These are phyloP conservation scores for Pemphredon lugubris DNA, from an alignment of 2,888 invertebrate species.

Conservation along the genomic window DNA sequence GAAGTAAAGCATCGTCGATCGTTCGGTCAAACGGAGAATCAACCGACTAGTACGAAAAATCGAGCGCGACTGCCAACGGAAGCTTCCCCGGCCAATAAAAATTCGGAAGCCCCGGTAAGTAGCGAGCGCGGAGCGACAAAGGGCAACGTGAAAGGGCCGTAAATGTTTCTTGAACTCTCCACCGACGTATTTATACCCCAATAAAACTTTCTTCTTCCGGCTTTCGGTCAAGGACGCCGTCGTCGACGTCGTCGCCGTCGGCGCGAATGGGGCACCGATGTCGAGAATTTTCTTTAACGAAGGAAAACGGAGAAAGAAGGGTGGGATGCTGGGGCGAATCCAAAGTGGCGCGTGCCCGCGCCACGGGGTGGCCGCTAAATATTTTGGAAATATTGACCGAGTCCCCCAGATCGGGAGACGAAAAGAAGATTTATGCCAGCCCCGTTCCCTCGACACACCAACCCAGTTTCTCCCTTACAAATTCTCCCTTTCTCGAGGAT, in stretches of 20 bases:
- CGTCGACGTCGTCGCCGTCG: too few relatives aligned
- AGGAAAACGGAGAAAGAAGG: constrained; percentile 35
- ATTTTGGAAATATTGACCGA: constrained; percentile 76
- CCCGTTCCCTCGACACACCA: constrained; percentile 39
- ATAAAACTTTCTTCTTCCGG: constrained; percentile 66
- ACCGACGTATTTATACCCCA: constrained; percentile 62
- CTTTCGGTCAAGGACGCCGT: constrained; percentile 56
- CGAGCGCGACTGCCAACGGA: not conserved
- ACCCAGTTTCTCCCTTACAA: constrained; percentile 40
- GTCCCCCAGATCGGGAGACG: constrained; percentile 49
- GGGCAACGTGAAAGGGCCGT: constrained; percentile 45
- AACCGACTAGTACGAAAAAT: not conserved
- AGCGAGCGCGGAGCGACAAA: constrained; percentile 41
- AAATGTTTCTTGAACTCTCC: constrained; percentile 47
- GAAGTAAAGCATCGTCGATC: too few relatives aligned
- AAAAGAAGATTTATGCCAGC: constrained; percentile 59
- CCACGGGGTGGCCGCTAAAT: constrained; percentile 69
- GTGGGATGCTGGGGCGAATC: constrained; percentile 37
- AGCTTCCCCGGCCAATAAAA: constrained; percentile 45
- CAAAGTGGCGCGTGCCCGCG: constrained; percentile 67
- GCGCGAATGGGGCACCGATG: not conserved
- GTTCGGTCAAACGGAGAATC: too few relatives aligned
- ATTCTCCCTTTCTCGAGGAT: not conserved
- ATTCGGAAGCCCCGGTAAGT: constrained; percentile 60
- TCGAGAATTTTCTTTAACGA: not conserved